Percentiles rank a stretch among this genome's conserved stretches.
Evolutionary conservation across 2,797 vertebrate genomes (phyloP).

Genomic region (Cryptoblepharus egeriae): DNA sequence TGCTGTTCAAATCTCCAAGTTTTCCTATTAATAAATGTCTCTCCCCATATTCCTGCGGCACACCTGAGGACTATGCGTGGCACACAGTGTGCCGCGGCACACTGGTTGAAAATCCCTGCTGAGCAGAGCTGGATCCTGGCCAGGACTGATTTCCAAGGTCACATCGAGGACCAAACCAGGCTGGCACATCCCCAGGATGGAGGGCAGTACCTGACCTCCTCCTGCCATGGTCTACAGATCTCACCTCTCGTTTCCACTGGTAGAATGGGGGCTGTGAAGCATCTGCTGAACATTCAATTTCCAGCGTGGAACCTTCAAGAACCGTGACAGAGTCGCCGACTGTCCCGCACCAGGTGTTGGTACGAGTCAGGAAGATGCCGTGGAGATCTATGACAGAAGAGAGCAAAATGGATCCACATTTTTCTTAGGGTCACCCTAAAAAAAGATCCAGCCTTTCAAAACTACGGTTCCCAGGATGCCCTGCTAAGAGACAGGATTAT

Average conservation of each 20-base stretch:
- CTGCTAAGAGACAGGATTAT: background rate
- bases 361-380: constrained; percentile 59
- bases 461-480: background rate
- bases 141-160: background rate
- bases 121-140: too few relatives aligned
- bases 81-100: too few relatives aligned
- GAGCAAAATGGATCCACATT: background rate
- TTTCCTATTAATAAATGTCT: too few relatives aligned
- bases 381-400: constrained; percentile 72
- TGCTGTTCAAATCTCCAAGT: too few relatives aligned
- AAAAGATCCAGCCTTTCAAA: background rate
- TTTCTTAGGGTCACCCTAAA: too few relatives aligned
- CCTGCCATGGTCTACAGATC: background rate
- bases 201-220: too few relatives aligned
- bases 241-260: constrained; percentile 81
- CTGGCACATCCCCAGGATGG: too few relatives aligned
- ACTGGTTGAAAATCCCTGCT: too few relatives aligned
- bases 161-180: background rate
- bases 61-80: too few relatives aligned
- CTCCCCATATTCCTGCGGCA: too few relatives aligned
- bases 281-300: constrained; percentile 75
- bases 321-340: constrained; percentile 70
- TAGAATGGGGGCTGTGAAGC: constrained; percentile 76
- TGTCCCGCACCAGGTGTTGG: constrained; percentile 65
- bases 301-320: constrained; percentile 70